Conservation (phyloP, 2,113 vertebrate species). For the Saiga tatarica region DNA sequence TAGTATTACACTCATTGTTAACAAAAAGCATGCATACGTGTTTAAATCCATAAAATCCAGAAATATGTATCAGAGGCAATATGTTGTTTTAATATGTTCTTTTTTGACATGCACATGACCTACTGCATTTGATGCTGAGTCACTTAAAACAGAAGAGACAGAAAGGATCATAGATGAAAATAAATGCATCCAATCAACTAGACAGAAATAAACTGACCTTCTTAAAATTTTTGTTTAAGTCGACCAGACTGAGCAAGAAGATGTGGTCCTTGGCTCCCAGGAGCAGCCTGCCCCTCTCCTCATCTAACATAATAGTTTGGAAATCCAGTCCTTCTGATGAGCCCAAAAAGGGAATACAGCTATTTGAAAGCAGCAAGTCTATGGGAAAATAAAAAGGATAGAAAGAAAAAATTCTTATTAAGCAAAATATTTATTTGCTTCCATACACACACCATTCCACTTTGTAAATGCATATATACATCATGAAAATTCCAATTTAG, state of each 20-base stretch:
- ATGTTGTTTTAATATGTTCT: background rate
- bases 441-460: slow-evolving; percentile 43
- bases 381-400: slow-evolving; percentile 67
- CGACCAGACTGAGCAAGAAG: slow-evolving; percentile 91
- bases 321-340: slow-evolving; percentile 91
- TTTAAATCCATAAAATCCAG: slow-evolving; percentile 51
- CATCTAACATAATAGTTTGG: slow-evolving; percentile 94
- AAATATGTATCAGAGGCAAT: background rate
- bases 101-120: background rate
- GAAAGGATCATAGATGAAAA: background rate
- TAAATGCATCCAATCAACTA: slow-evolving; percentile 37
- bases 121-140: background rate
- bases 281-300: slow-evolving; percentile 92
- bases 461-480: slow-evolving; percentile 69
- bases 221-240: slow-evolving; percentile 90
- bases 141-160: background rate
- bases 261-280: slow-evolving; percentile 93
- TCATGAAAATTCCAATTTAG: slow-evolving; percentile 26
- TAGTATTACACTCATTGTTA: background rate
- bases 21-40: background rate
- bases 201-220: slow-evolving; percentile 86
- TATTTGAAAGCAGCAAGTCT: slow-evolving; percentile 94
- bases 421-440: slow-evolving; percentile 68
- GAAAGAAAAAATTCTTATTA: slow-evolving; percentile 57
- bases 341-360: slow-evolving; percentile 90